Evolutionary conservation across 30 jellyfish, hydroid and myxozoan genomes (phyloP), one percentile per base, ranked within the genome.

Genomic region (Haliclystus octoradiatus): DNA sequence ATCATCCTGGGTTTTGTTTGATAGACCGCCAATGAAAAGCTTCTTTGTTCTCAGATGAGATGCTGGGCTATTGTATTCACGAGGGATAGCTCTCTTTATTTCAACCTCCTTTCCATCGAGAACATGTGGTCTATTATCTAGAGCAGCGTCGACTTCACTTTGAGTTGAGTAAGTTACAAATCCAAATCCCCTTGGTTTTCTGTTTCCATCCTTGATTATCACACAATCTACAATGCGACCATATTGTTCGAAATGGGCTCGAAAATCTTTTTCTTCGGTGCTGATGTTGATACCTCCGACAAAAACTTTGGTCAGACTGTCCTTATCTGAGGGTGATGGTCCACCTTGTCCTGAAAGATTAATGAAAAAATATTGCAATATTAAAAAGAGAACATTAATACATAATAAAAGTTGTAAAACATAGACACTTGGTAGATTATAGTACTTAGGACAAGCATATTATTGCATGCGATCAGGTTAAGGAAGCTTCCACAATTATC

Each of bases 81-180:
- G 70, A 14, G 98, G 98, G 40, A 89, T 81, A 2, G 98, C 98
- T 52, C 98, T 61, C 67, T 89, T 89, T 22, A 81, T 86, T 64
- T 89, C 98, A 0, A 89, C 91, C 0, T 74, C 70, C 27, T 71
- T 60, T 3, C 94, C 95, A 57, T 81, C 95, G 26, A 81, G 40
- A 13, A 65, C 75, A 65, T 81, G 95, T 1, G 98, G 98, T 33
- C 95, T 71, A 12, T 60, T 68, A 7, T 70, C 72, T 13, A 91
- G 61, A 26, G 91, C 99, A 23, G 26, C 77, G 33, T 77, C 94
- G 46, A 83, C 99, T 1, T 78, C 92, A 52, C 51, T 73, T 0
- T 88, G 68, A 40, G 65, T 65, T 27, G 76, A 88, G 72, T 53
- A 91, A 19, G 95, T 84, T 4, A 91, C 83, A 64, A 91, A 91